Base-by-base conservation (phyloP, 1,140 invertebrate species). In the Onthophagus taurus region DNA sequence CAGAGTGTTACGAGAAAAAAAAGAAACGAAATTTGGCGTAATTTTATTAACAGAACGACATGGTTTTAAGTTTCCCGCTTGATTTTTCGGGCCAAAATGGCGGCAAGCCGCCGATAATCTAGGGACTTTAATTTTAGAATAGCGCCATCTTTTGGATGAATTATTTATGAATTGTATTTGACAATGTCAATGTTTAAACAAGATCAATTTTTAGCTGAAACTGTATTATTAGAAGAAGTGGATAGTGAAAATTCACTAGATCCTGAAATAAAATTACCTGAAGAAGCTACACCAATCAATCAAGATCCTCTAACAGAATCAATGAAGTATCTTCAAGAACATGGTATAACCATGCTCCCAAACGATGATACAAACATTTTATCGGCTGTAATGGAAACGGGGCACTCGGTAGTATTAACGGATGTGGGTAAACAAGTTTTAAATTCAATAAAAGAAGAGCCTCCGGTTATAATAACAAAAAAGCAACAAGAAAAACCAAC, bases 261-360 rank as follows among this genome's bases (percentile, higher is more conserved):
- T 26, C 46, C 7, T 7, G 38, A 41, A 26, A 19, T 18, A 29
- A 21, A 20, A 13, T 8, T 13, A 29, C 19, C 24, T 7, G 5
- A 26, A 57, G 16, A 7, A 19, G 18, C 11, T 12, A 0, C 35
- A 37, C 2, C 35, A 37, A 29, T 11, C 1, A 16, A 41, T 11
- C 9, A 26, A 19, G 43, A 21, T 44, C 31, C 23, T 42, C 20
- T 44, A 34, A 42, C 44, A 0, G 53, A 55, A 37, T 51, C 77
- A 9, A 61, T 85, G 49, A 73, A 78, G 57, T 71, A 85, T 61
- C 64, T 89, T 17, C 82, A 86, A 67, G 74, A 77, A 47, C 83
- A 89, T 61, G 85, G 85, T 24, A 87, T 89, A 33, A 81, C 78
- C 17, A 82, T 86, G 74, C 74, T 88, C 49, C 79, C 82, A 24